Percentiles rank a stretch among this genome's conserved stretches.
These are phyloP conservation scores for Leptodactylus fuscus DNA, from an alignment of 2,113 vertebrate species.

Conservation along the genomic window DNA sequence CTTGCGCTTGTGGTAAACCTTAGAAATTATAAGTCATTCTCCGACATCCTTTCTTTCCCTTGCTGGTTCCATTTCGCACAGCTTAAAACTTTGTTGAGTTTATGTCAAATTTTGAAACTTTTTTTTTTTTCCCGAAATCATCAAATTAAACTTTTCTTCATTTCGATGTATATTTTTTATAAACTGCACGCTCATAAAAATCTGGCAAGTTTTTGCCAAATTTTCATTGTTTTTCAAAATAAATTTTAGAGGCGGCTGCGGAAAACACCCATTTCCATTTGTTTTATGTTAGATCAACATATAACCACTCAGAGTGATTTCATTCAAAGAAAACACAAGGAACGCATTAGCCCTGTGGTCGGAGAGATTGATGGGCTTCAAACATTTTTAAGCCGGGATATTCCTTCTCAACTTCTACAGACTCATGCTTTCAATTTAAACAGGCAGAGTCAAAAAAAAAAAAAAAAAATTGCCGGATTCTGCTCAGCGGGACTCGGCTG, in stretches of 20 bases:
- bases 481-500: constrained; percentile 68
- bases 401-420: constrained; percentile 76
- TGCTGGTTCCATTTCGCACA: background rate
- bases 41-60: background rate
- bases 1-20: background rate
- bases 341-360: constrained; percentile 82
- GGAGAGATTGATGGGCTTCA: constrained; percentile 85
- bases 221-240: constrained; percentile 77
- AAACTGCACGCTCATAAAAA: constrained; percentile 70
- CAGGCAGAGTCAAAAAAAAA: constrained; percentile 69
- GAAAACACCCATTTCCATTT: constrained; percentile 85
- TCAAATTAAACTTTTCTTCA: background rate
- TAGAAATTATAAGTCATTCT: background rate
- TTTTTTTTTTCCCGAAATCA: too few relatives aligned
- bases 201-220: constrained; percentile 71
- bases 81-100: background rate
- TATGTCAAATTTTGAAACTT: background rate
- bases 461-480: constrained; percentile 73
- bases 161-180: constrained; percentile 18
- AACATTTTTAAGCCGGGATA: constrained; percentile 78
- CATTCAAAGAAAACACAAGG: constrained; percentile 86
- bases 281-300: constrained; percentile 88
- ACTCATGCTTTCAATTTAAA: constrained; percentile 83
- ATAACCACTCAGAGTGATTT: constrained; percentile 83
- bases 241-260: constrained; percentile 75